A percentile compares a stretch with the other conserved stretches of the same genome.
Evolutionary conservation across 2,888 invertebrate species (phyloP).

Genomic region (Diarsia dahlii): DNA sequence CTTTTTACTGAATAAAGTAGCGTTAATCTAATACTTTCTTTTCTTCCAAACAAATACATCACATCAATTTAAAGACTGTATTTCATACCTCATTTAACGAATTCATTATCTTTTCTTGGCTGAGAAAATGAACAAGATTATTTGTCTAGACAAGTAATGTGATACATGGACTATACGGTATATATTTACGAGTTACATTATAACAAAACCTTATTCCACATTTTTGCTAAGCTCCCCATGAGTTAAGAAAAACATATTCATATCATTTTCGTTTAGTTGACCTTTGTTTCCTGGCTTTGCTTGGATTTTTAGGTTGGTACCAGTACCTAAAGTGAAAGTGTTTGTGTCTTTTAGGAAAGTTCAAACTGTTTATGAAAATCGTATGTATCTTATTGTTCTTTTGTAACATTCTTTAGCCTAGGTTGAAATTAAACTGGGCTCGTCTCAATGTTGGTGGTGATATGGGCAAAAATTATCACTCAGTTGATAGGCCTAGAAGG

Average conservation of each 20-base stretch:
- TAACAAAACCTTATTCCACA: not conserved
- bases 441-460: no score
- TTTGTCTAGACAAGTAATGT: conserved; percentile 7
- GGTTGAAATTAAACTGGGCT: no score
- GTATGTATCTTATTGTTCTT: no score
- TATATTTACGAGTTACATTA: not conserved
- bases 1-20: not conserved
- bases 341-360: not conserved
- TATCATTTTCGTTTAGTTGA: no score
- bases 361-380: no score
- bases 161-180: not conserved
- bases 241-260: no score
- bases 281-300: no score
- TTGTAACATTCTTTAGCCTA: no score
- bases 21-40: not conserved
- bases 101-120: conserved; percentile 25
- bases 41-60: not conserved
- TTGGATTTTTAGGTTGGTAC: no score
- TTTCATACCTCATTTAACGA: conserved; percentile 23
- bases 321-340: no score
- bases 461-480: no score
- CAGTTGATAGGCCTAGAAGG: no score
- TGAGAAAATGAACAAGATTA: not conserved
- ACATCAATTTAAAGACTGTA: not conserved
- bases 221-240: not conserved